These are phyloP conservation scores for Ophiodon elongatus DNA, from an alignment of 2,113 vertebrate genomes.

Conservation along the genomic window DNA sequence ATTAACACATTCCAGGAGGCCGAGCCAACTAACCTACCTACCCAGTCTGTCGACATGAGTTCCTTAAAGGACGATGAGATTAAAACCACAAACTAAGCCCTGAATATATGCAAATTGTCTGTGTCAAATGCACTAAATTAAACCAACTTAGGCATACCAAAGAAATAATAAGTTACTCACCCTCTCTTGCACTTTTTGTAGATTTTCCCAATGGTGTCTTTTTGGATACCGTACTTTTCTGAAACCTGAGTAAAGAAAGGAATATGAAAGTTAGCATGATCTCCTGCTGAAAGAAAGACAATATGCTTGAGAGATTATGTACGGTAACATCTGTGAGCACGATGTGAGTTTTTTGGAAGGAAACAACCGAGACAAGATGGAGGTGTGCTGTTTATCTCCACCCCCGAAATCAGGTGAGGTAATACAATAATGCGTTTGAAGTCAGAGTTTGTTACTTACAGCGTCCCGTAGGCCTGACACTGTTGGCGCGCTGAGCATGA, in stretches of 20 bases:
- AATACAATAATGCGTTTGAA: not conserved
- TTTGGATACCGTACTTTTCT: constrained; percentile 96
- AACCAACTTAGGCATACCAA: not conserved
- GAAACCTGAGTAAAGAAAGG: constrained; percentile 89
- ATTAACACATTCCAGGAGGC: constrained; percentile 75
- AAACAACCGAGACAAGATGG: not conserved
- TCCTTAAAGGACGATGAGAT: constrained; percentile 61
- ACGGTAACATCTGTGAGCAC: not conserved
- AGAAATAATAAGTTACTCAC: constrained; percentile 82
- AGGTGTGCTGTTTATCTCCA: not conserved
- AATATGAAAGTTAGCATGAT: constrained; percentile 27
- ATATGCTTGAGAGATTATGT: constrained; percentile 22
- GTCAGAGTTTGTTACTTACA: constrained; percentile 83
- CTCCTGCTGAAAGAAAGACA: constrained; percentile 10
- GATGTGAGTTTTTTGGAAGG: not conserved
- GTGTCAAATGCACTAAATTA: not conserved
- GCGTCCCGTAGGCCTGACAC: constrained; percentile 92
- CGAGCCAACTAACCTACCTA: constrained; percentile 63
- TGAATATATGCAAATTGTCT: not conserved
- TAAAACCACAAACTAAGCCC: constrained; percentile 51
- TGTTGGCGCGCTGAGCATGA: constrained; percentile 95
- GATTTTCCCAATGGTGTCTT: constrained; percentile 95
- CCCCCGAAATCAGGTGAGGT: not conserved
- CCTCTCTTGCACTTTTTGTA: constrained; percentile 99
- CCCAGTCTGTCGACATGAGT: constrained; percentile 74